A percentile compares a stretch with the other conserved stretches of the same genome.
Conservation (phyloP, 2,113 vertebrate species). For the Procavia capensis region DNA sequence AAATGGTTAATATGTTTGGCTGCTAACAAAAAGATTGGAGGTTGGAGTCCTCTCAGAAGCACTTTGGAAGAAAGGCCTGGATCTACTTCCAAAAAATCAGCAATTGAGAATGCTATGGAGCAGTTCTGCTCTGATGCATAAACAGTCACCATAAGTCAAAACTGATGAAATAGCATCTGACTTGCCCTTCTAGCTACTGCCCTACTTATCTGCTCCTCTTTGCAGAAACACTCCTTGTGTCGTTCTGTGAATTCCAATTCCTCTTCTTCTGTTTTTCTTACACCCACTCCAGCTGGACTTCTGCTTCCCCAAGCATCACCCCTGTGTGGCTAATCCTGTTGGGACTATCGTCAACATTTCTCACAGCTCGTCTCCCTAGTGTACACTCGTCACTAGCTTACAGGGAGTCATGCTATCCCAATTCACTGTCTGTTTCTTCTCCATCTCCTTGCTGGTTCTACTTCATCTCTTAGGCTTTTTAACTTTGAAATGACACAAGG, state of each 20-base stretch:
- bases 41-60: not conserved
- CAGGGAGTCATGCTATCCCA: rapidly evolving
- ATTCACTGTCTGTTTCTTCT: not conserved
- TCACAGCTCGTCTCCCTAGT: not conserved
- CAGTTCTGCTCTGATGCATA: not conserved
- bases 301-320: not conserved
- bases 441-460: not conserved
- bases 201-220: not conserved
- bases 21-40: not conserved
- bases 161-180: not conserved
- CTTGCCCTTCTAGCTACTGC: not conserved
- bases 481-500: rapidly evolving
- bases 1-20: not conserved
- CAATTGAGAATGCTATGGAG: not conserved
- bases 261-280: not conserved
- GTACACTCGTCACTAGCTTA: rapidly evolving
- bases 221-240: not conserved
- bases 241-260: not conserved
- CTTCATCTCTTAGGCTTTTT: not conserved
- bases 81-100: not conserved
- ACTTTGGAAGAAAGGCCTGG: not conserved
- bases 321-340: too few relatives aligned
- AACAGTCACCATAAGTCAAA: too few relatives aligned
- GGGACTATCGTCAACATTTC: too few relatives aligned
- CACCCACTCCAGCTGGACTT: not conserved